These are phyloP conservation scores for Chirona hameri DNA, from an alignment of 2,888 invertebrate genomes.

Conservation along the genomic window DNA sequence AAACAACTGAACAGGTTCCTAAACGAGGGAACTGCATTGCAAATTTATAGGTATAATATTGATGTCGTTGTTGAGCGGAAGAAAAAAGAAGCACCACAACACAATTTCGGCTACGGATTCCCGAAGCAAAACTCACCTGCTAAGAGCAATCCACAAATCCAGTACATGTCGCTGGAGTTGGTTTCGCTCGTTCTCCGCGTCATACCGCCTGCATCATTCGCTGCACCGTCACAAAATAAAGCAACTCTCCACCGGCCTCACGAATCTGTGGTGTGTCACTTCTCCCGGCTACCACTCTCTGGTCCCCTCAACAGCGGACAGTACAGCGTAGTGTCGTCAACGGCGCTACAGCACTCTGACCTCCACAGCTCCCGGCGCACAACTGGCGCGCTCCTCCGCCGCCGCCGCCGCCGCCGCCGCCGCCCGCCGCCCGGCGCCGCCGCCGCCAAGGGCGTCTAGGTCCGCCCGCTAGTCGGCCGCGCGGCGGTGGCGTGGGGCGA, in stretches of 20 bases:
- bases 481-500: neutral
- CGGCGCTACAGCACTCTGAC: neutral
- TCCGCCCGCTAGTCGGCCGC: neutral
- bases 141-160: constrained; percentile 12
- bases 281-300: neutral
- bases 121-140: neutral
- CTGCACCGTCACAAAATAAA: neutral
- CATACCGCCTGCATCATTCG: neutral
- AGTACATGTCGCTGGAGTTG: neutral
- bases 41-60: no score
- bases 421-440: neutral
- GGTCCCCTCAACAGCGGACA: neutral
- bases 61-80: no score
- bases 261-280: neutral
- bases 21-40: no score
- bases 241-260: neutral
- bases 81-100: no score
- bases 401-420: neutral
- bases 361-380: neutral
- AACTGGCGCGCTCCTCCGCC: neutral
- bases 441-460: neutral
- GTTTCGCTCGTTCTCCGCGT: neutral
- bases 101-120: no score
- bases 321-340: neutral
- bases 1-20: no score